Base-by-base conservation (phyloP, 1,140 invertebrate genomes). In the Diabrotica undecimpunctata region DNA sequence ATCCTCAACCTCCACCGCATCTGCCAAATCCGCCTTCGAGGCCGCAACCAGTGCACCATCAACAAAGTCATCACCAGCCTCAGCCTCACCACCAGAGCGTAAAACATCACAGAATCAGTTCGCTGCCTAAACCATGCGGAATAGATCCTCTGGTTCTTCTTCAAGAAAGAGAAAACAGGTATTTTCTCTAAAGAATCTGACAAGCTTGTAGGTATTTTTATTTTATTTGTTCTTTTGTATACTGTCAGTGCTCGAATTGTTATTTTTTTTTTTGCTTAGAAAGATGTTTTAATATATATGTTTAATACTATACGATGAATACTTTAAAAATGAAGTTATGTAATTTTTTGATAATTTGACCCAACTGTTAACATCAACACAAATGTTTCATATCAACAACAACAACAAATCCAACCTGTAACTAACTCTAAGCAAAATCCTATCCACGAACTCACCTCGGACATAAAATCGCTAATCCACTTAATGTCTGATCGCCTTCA, bases 121-220 rank as follows among this genome's bases (percentile, higher is more conserved):
- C 93, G 9, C 83, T 98, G 37, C 87, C 91, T 0, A 96, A 96
- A 79, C 96, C 95, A 10, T 81, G 84, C 39, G 96, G 96, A 11
- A 85, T 99, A 55, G 96, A 99, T 86, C 97, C 97, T 0, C 81
- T 98, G 12, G 84, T 94, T 52, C 86, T 99, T 69, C 81, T 98
- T 8, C 93, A 95, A 77, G 97, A 99, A 82, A 84, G 96, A 70
- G 97, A 99, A 83, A 97, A 97, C 54, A 87, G 92, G 71, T 46
- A 46, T 46, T 46, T 46, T 46, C 41, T 46, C 41, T 46, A 46
- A 46, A 8, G 41, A 46, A 46, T 46, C 41, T 46, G 25, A 25
- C 41, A 46, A 0, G 41, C 41, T 46, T 46, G 41, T 46, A 46
- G 41, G 41, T 46, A 46, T 46, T 46, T 46, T 46, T 46, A 10